These are phyloP conservation scores for Pissodes strobi DNA, from an alignment of 1,140 invertebrate genomes.

Conservation along the genomic window DNA sequence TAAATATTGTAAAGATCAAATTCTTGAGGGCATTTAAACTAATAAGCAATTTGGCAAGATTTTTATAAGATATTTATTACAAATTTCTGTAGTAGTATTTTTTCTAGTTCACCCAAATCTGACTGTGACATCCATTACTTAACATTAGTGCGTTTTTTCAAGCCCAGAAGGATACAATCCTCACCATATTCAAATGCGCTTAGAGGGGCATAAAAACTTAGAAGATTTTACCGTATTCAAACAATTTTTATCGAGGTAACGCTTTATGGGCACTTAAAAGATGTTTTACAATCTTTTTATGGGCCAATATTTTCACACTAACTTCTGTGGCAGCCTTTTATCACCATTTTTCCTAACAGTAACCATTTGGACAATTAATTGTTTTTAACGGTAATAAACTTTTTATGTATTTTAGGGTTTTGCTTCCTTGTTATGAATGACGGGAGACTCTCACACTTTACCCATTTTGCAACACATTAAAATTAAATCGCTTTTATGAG, in stretches of 20 bases:
- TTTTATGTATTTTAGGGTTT: conserved; percentile 14
- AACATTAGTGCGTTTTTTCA: too few species aligned
- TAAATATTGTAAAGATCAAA: too few species aligned
- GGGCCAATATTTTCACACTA: conserved; percentile 28
- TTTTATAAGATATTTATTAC: too few species aligned
- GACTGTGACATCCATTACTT: too few species aligned
- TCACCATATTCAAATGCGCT: conserved; percentile 14
- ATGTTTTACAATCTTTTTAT: conserved; percentile 35
- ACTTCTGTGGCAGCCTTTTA: conserved; percentile 31
- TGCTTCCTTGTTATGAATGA: conserved; percentile 9
- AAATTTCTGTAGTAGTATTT: too few species aligned
- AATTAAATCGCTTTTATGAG: too few species aligned
- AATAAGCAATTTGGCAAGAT: too few species aligned
- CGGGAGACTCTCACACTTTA: background rate
- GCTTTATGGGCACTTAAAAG: conserved; percentile 29
- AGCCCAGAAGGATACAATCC: too few species aligned
- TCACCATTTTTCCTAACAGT: conserved; percentile 30
- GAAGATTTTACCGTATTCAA: conserved; percentile 29
- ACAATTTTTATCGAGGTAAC: conserved; percentile 27
- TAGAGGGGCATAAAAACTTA: conserved; percentile 17
- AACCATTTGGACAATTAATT: conserved; percentile 27
- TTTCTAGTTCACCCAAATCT: too few species aligned
- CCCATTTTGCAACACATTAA: too few species aligned
- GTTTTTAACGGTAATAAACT: conserved; percentile 19
- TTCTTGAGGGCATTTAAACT: too few species aligned